Conservation (phyloP, 2,888 invertebrate genomes). For the Peribatodes rhomboidaria region DNA sequence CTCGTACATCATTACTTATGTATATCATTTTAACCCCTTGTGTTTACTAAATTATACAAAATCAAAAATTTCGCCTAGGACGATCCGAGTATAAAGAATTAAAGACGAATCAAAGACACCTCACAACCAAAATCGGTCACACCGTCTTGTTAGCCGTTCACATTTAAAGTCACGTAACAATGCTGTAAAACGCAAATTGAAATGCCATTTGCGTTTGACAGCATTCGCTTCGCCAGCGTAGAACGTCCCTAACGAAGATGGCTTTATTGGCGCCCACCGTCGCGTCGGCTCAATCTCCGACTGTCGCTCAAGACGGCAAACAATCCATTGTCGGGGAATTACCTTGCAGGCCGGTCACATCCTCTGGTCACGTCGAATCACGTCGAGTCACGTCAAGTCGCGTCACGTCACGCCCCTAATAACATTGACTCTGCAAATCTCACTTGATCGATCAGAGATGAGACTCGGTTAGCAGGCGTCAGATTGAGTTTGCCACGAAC, state of each 20-base stretch:
- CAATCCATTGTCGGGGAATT: slow-evolving; percentile 63
- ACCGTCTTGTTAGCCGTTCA: too few relatives aligned
- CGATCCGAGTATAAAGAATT: too few relatives aligned
- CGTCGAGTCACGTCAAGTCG: slow-evolving; percentile 15
- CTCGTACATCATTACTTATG: too few relatives aligned
- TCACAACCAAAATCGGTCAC: too few relatives aligned
- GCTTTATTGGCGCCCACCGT: slow-evolving; percentile 49
- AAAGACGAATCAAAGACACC: too few relatives aligned
- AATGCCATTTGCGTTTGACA: neutral
- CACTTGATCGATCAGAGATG: slow-evolving; percentile 49
- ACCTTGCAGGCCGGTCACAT: slow-evolving; percentile 55
- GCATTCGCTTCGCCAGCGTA: neutral
- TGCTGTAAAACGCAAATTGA: too few relatives aligned
- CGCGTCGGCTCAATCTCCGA: slow-evolving; percentile 48
- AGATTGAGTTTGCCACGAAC: neutral
- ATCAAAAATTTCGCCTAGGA: too few relatives aligned
- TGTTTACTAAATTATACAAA: too few relatives aligned
- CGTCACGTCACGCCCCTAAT: slow-evolving; percentile 39
- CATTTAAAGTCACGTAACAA: too few relatives aligned
- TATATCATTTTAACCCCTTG: too few relatives aligned
- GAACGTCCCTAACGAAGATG: slow-evolving; percentile 4
- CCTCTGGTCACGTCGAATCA: slow-evolving; percentile 47
- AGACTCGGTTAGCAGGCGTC: slow-evolving; percentile 7
- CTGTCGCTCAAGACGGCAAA: slow-evolving; percentile 43
- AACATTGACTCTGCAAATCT: slow-evolving; percentile 50